Conservation (phyloP, 1,140 invertebrate species). For the Neoseiulus cucumeris region DNA sequence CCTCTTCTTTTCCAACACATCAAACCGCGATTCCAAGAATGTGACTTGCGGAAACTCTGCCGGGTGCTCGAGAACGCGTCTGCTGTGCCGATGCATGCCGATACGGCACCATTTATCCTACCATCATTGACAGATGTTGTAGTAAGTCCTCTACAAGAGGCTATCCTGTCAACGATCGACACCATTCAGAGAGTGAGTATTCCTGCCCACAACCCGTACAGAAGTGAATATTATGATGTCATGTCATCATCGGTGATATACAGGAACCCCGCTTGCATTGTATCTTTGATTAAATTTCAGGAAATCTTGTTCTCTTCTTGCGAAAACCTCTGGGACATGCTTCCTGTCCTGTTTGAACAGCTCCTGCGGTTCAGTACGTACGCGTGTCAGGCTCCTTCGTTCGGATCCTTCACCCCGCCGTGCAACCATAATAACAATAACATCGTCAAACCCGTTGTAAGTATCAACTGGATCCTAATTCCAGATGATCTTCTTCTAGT, state of each 20-base stretch:
- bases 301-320: constrained; percentile 42
- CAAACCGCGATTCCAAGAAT: constrained; percentile 47
- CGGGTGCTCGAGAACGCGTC: constrained; percentile 51
- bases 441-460: background rate
- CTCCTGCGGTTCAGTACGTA: constrained; percentile 50
- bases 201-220: constrained; percentile 16
- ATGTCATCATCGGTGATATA: constrained; percentile 12
- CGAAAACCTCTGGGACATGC: constrained; percentile 43
- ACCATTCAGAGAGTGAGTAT: constrained; percentile 44
- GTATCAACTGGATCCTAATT: background rate
- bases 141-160: constrained; percentile 60
- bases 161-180: constrained; percentile 55
- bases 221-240: constrained; percentile 18
- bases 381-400: constrained; percentile 44
- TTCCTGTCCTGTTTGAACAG: constrained; percentile 56
- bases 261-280: background rate
- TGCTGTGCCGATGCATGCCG: constrained; percentile 56
- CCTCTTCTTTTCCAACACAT: constrained; percentile 78
- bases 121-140: constrained; percentile 48
- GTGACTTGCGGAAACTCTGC: constrained; percentile 58
- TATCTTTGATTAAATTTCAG: constrained; percentile 24
- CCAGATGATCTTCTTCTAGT: no score
- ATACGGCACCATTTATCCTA: constrained; percentile 56
- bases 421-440: background rate
- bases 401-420: constrained; percentile 29